A percentile compares a stretch with the other conserved stretches of the same genome.
These are phyloP conservation scores for Mimumesa dahlbomi DNA, from an alignment of 2,888 invertebrate species.

Conservation along the genomic window DNA sequence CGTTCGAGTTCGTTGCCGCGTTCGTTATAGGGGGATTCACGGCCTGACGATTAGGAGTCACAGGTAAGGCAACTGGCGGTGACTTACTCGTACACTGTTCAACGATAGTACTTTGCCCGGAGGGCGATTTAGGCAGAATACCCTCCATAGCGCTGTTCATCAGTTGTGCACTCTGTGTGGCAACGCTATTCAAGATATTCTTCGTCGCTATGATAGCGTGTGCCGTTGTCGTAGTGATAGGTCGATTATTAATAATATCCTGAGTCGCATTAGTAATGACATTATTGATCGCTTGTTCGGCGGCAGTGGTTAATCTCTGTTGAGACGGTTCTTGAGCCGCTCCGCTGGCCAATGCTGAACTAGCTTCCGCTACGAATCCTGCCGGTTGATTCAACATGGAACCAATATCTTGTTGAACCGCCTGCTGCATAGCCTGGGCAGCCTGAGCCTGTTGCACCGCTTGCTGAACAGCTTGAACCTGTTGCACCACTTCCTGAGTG, in stretches of 20 bases:
- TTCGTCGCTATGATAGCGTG: slow-evolving; percentile 79
- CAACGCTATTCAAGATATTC: slow-evolving; percentile 77
- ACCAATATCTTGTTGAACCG: slow-evolving; percentile 78
- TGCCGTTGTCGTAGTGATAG: slow-evolving; percentile 78
- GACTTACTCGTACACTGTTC: slow-evolving; percentile 76
- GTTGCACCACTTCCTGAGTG: slow-evolving; percentile 75
- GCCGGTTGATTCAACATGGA: slow-evolving; percentile 77
- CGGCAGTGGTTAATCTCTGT: slow-evolving; percentile 76
- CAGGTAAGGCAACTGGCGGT: slow-evolving; percentile 65
- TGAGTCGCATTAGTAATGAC: slow-evolving; percentile 78
- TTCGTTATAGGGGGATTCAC: slow-evolving; percentile 82
- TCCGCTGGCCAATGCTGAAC: slow-evolving; percentile 75
- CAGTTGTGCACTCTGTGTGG: slow-evolving; percentile 77
- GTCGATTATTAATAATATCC: slow-evolving; percentile 77
- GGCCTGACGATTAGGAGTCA: slow-evolving; percentile 76
- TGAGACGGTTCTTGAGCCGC: slow-evolving; percentile 77
- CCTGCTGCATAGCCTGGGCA: slow-evolving; percentile 78
- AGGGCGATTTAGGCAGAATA: slow-evolving; percentile 76
- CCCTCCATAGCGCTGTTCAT: slow-evolving; percentile 79
- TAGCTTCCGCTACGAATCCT: slow-evolving; percentile 77
- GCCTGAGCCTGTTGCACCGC: slow-evolving; percentile 79
- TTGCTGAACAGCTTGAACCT: slow-evolving; percentile 78
- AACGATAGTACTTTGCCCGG: slow-evolving; percentile 69
- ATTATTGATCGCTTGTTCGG: slow-evolving; percentile 77
- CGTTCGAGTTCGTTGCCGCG: slow-evolving; percentile 79